Evolutionary conservation across 2,113 vertebrate genomes (phyloP).

Genomic region (Australoheros scitulus): DNA sequence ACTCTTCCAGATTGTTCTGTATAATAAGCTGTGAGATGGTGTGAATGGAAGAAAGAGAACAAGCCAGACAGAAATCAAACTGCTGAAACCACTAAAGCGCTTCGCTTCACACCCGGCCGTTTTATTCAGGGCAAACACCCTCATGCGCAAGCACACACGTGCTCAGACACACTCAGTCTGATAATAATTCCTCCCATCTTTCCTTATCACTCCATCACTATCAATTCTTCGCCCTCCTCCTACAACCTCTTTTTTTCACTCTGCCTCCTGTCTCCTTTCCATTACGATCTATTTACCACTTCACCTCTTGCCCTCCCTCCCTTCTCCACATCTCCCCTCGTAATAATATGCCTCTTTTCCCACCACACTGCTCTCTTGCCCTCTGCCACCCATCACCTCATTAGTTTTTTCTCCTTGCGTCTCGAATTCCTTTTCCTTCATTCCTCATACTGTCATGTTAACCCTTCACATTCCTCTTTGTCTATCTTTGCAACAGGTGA

Average conservation of each 20-base stretch:
- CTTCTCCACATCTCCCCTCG: constrained; percentile 19
- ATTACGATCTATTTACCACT: constrained; percentile 66
- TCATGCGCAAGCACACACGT: background rate
- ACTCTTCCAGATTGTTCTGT: constrained; percentile 66
- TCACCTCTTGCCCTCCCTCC: constrained; percentile 33
- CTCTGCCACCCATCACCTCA: background rate
- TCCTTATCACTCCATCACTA: constrained; percentile 61
- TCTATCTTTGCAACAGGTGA: constrained; percentile 81
- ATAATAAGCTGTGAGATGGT: constrained; percentile 67
- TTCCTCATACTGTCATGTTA: background rate
- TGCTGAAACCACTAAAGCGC: constrained; percentile 62
- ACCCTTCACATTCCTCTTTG: background rate
- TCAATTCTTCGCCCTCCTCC: constrained; percentile 38
- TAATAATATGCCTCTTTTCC: constrained; percentile 24
- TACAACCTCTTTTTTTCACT: constrained; percentile 29
- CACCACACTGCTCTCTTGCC: background rate
- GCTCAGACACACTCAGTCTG: constrained; percentile 16
- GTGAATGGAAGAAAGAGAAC: constrained; percentile 51
- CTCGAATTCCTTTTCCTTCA: background rate
- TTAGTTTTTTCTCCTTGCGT: background rate
- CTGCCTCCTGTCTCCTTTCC: constrained; percentile 55
- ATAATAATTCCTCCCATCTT: constrained; percentile 57
- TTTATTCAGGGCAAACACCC: constrained; percentile 50
- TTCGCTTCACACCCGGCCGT: constrained; percentile 36
- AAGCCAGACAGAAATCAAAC: constrained; percentile 58